Evolutionary conservation across 2,113 vertebrate genomes (phyloP).

Genomic region (Gavialis gangeticus): DNA sequence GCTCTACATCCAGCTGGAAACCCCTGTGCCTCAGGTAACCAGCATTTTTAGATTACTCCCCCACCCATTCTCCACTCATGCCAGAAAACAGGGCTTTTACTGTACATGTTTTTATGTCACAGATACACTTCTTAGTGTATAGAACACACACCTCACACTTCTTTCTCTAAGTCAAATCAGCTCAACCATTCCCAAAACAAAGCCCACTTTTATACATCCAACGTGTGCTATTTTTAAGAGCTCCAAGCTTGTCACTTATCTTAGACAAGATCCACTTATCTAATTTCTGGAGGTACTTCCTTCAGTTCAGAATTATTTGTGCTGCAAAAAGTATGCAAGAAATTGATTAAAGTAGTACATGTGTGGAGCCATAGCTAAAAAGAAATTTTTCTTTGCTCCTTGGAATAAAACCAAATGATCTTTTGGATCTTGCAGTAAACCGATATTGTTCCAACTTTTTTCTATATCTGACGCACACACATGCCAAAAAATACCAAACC

Average conservation of each 20-base stretch:
- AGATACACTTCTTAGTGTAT: neutral
- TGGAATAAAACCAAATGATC: conserved; percentile 69
- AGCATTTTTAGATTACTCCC: no score
- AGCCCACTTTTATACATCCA: neutral
- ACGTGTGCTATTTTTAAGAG: neutral
- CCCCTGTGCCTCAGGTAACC: no score
- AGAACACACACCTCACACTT: neutral
- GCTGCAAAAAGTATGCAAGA: neutral
- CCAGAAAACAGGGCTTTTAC: neutral
- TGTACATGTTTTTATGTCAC: conserved; percentile 46
- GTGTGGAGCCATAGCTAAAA: conserved; percentile 39
- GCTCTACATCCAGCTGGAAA: no score
- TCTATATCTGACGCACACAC: conserved; percentile 64
- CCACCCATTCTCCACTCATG: no score
- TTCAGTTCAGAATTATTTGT: conserved; percentile 22
- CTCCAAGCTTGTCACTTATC: neutral
- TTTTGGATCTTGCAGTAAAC: conserved; percentile 67
- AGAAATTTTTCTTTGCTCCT: conserved; percentile 6
- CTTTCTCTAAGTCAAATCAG: neutral
- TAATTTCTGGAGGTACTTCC: neutral
- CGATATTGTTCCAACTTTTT: conserved; percentile 74
- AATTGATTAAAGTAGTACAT: conserved; percentile 38
- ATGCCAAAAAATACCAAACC: neutral
- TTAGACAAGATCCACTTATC: neutral
- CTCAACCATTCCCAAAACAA: conserved; percentile 6